Evolutionary conservation across 2,888 invertebrate genomes (phyloP), one percentile per base, ranked within the genome.

Genomic region (Pammene aurita): DNA sequence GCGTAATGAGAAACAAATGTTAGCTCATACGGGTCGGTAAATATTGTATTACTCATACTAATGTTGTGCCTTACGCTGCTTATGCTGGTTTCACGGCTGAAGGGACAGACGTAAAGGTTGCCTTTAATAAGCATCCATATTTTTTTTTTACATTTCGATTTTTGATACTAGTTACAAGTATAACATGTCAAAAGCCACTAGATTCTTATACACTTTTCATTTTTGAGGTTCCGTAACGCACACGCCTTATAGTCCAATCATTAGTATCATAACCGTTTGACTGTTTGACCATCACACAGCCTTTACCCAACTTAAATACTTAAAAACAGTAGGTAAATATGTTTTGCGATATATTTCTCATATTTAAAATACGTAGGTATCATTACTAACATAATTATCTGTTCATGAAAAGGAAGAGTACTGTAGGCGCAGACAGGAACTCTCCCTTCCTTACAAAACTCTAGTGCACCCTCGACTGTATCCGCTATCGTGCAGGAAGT

Each of bases 1-100:
- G 68, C 69, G 68, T 83, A 83, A 85, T 85, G 85, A 84, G 83
- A 85, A 82, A 78, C 80, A 85, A 84, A 86, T 82, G 79, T 86
- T 84, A 69, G 79, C 77, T 80, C 76, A 70, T 77, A 77, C 78
- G 77, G 75, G 74, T 75, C 65, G 69, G 79, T 79, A 82, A 84
- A 83, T 72, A 71, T 67, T 71, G 56, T 64, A 70, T 70, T 72
- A 70, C 64, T 63, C 58, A 11, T 68, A 67, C 38, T 72, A 72
- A 69, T 64, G 61, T 69, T 68, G 66, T 67, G 63, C 48, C 34
- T 14, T 57, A 38, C 63, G 18, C 35, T 54, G 42, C 65, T 55
- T 50, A 64, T 55, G 54, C 54, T 55, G 16, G 54, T 52, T 58
- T 64, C 13, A 41, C 14, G n/a, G 13, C 9, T 38, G 38, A 50